A percentile compares a stretch with the other conserved stretches of the same genome.
These are phyloP conservation scores for Hypsopygia costalis DNA, from an alignment of 2,888 invertebrate species.

Conservation along the genomic window DNA sequence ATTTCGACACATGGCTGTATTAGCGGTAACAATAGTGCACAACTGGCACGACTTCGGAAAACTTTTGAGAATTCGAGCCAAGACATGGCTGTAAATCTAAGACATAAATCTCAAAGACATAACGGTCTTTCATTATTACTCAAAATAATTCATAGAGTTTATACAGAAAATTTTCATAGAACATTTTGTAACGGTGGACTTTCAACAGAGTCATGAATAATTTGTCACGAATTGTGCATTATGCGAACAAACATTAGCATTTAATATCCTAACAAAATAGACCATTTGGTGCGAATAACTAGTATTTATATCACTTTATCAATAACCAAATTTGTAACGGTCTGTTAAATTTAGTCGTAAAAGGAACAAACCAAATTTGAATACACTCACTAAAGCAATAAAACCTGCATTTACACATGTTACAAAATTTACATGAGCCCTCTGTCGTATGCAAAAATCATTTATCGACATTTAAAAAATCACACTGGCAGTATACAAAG, in stretches of 20 bases:
- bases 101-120: background rate
- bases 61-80: background rate
- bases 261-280: slow-evolving; percentile 31
- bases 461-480: slow-evolving; percentile 72
- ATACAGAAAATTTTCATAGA: background rate
- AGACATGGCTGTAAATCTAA: background rate
- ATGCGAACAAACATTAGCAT: slow-evolving; percentile 26
- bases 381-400: slow-evolving; percentile 55
- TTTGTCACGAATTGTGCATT: slow-evolving; percentile 19
- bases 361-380: slow-evolving; percentile 52
- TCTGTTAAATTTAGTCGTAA: slow-evolving; percentile 59
- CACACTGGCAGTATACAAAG: slow-evolving; percentile 59
- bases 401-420: slow-evolving; percentile 67
- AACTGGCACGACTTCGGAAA: too few species aligned
- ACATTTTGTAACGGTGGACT: background rate
- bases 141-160: background rate
- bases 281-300: slow-evolving; percentile 45
- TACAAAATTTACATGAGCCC: slow-evolving; percentile 56
- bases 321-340: slow-evolving; percentile 62
- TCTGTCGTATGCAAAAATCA: slow-evolving; percentile 75
- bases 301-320: slow-evolving; percentile 51
- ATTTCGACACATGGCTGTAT: too few species aligned
- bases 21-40: too few species aligned
- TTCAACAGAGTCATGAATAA: slow-evolving; percentile 17
- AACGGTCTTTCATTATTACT: background rate